A percentile compares a stretch with the other conserved stretches of the same genome.
phyloP scores from a whole-genome alignment of 1,140 invertebrate genomes.

The Drosophila pandora region DNA sequence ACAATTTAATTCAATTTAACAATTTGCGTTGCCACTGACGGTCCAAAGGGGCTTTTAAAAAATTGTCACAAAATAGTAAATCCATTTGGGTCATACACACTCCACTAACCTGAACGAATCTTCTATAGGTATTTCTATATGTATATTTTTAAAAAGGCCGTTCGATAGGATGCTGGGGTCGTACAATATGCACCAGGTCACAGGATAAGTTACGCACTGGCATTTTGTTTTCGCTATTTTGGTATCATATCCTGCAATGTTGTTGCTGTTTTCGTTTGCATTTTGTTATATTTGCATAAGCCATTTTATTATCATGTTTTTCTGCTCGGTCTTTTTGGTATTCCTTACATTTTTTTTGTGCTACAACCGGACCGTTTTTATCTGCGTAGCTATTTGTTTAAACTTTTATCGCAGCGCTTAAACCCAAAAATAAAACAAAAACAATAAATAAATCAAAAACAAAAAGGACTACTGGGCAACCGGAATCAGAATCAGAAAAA shows the following conservation, averaged over 20 bases:
- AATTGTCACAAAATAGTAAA: slow-evolving; percentile 73
- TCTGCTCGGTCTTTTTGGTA: slow-evolving; percentile 17
- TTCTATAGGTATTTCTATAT: slow-evolving; percentile 8
- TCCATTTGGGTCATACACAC: slow-evolving; percentile 51
- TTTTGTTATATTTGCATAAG: slow-evolving; percentile 74
- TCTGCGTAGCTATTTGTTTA: slow-evolving; percentile 78
- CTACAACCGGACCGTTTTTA: slow-evolving; percentile 47
- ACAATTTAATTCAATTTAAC: slow-evolving; percentile 76
- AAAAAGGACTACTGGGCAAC: slow-evolving; percentile 8
- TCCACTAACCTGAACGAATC: slow-evolving; percentile 39
- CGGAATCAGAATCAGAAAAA: slow-evolving; percentile 45
- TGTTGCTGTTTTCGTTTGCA: slow-evolving; percentile 34
- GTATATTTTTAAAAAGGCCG: background rate
- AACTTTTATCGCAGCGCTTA: slow-evolving; percentile 79
- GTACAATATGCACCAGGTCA: slow-evolving; percentile 36
- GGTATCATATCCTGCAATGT: slow-evolving; percentile 34
- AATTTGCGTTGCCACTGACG: slow-evolving; percentile 43
- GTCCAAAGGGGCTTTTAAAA: slow-evolving; percentile 51
- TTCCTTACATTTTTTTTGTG: slow-evolving; percentile 18
- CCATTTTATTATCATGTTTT: slow-evolving; percentile 75
- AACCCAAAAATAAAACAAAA: slow-evolving; percentile 44
- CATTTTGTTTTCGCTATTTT: slow-evolving; percentile 43
- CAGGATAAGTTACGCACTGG: slow-evolving; percentile 40
- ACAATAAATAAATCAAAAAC: slow-evolving; percentile 26
- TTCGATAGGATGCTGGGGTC: slow-evolving; percentile 13